Base-by-base conservation (phyloP, 2,113 vertebrate species). In the Perognathus longimembris region DNA sequence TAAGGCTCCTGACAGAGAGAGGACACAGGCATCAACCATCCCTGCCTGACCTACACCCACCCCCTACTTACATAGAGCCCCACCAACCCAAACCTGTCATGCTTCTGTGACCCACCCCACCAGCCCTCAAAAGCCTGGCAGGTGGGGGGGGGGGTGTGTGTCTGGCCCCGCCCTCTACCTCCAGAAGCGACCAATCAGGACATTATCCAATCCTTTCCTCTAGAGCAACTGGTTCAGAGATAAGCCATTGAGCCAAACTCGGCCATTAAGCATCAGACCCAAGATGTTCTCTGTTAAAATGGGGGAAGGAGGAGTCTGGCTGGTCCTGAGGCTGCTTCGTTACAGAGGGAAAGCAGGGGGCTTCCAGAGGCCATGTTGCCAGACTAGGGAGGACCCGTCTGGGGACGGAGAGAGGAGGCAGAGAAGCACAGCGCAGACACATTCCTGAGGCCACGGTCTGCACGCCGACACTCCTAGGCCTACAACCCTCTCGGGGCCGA, bases 401-500 rank as follows among this genome's bases (percentile, higher is more conserved):
- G 6, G 26, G 61, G 85, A 77, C 1, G 15, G 38, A 69, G 50
- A 79, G 64, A 15, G 59, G 76, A 61, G 66, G 74, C 26, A 67
- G 7, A 36, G 61, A 63, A 85, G 34, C 17, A 78, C 24, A 67
- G 79, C 45, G 9, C 45, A 70, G 59, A 82, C 50, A 42, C 50
- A 11, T 61, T 66, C 34, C 76, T 79, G 28, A 67, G 6, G 59
- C 38, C 11, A 15, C 5, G 38, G 22, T 26, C 22, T 77, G 50
- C 64, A 45, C 45, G 69, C 83, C 94, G 4, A 73, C 64, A 74
- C 40, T 66, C 38, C 77, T 34, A 3, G 20, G 5, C 83, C 86
- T 92, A 79, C 74, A 77, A 59, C 30, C 50, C 64, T n/a, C 64
- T 40, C 34, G 28, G 59, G 70, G 70, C 90, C 89, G 40, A 86